phyloP scores from a whole-genome alignment of 2,888 invertebrate genomes.

The Leptinotarsa juncta region DNA sequence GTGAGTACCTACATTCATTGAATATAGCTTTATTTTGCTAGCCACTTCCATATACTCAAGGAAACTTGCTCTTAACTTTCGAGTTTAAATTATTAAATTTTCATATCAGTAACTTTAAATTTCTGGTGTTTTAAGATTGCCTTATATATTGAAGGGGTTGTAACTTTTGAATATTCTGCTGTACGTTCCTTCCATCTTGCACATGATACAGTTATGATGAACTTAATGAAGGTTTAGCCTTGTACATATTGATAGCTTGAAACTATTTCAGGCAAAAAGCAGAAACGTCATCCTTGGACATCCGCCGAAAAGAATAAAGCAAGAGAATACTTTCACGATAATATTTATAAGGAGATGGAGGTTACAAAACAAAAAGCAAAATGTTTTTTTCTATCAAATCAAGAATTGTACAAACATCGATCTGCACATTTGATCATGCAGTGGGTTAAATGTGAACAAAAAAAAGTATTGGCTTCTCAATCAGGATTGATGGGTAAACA shows the following conservation, averaged over 20 bases:
- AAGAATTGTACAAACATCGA: constrained; percentile 22
- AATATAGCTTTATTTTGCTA: background rate
- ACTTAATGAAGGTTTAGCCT: background rate
- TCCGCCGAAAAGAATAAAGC: constrained; percentile 17
- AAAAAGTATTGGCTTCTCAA: constrained; percentile 11
- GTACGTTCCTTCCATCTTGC: background rate
- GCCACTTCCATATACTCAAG: background rate
- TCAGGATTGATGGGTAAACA: background rate
- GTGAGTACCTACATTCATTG: background rate
- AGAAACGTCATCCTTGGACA: constrained; percentile 17
- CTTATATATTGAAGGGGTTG: background rate
- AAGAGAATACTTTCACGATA: constrained; percentile 21
- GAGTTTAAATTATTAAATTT: background rate
- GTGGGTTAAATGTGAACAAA: constrained; percentile 22
- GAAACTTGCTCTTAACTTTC: too few relatives aligned
- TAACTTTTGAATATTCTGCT: background rate
- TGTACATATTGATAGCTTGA: background rate
- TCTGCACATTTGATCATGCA: constrained; percentile 28
- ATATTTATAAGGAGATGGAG: constrained; percentile 16
- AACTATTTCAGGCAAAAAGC: constrained; percentile 23
- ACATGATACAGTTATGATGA: too few relatives aligned
- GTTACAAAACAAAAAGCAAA: constrained; percentile 24
- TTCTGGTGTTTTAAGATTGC: background rate
- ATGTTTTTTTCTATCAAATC: constrained; percentile 20
- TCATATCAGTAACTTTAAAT: background rate